Evolutionary conservation across 2,888 invertebrate genomes (phyloP).

Genomic region (Tolmerus cingulatus): DNA sequence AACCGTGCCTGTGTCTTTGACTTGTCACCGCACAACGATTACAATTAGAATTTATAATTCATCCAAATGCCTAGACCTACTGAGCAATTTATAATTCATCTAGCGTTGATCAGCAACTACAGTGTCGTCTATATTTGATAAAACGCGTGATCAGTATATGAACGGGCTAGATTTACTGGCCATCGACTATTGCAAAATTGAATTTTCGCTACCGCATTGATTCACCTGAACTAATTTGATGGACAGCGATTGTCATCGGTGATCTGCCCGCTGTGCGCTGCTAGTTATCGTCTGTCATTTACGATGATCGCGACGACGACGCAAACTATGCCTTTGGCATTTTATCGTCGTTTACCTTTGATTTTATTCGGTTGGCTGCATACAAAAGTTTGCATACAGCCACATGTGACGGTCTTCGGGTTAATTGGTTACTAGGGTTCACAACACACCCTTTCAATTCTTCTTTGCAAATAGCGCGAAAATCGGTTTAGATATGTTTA

Average conservation of each 20-base stretch:
- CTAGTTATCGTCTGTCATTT: not conserved
- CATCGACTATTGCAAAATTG: constrained; percentile 20
- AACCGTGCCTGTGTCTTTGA: constrained; percentile 19
- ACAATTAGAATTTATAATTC: constrained; percentile 27
- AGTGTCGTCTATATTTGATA: constrained; percentile 20
- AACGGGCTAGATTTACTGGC: constrained; percentile 22
- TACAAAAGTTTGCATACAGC: not conserved
- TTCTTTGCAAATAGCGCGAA: not conserved
- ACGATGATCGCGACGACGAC: not conserved
- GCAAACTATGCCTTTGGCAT: not conserved
- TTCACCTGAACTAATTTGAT: constrained; percentile 29
- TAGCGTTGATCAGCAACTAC: not conserved
- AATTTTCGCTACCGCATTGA: constrained; percentile 3
- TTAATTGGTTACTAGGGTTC: constrained; percentile 26
- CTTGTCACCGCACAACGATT: constrained; percentile 3
- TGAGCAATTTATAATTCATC: not conserved
- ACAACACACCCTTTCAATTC: not conserved
- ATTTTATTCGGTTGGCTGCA: not conserved
- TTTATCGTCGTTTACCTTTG: not conserved
- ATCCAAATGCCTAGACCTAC: constrained; percentile 7
- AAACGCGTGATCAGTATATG: constrained; percentile 24
- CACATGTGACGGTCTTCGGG: not conserved
- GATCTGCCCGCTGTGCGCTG: not conserved
- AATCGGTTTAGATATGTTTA: not conserved
- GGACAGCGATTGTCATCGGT: not conserved